These are phyloP conservation scores for Phrynocephalus guinanensis DNA, from an alignment of 2,797 vertebrate genomes.

Conservation along the genomic window DNA sequence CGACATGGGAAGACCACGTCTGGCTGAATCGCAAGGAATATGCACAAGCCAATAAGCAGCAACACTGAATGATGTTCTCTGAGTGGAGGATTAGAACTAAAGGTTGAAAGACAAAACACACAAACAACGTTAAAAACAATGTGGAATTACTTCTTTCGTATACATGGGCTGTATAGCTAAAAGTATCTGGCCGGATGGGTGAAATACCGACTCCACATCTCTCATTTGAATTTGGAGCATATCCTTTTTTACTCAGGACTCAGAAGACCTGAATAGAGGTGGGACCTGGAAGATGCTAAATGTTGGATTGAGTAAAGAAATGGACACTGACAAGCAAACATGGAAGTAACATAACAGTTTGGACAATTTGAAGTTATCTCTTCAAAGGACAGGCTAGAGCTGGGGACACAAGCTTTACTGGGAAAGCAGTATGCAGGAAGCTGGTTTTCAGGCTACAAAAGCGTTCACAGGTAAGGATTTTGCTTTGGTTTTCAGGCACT, in stretches of 20 bases:
- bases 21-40: constrained; percentile 62
- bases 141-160: constrained; percentile 50
- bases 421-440: constrained; percentile 96
- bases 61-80: constrained; percentile 68
- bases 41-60: background rate
- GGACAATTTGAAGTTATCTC: constrained; percentile 73
- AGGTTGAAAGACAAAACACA: constrained; percentile 54
- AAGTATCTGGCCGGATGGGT: constrained; percentile 84
- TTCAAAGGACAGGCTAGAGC: constrained; percentile 85
- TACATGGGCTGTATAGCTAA: constrained; percentile 77
- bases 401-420: constrained; percentile 79
- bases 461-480: constrained; percentile 92
- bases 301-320: constrained; percentile 69
- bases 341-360: constrained; percentile 89
- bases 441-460: constrained; percentile 93
- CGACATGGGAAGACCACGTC: constrained; percentile 55
- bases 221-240: constrained; percentile 38
- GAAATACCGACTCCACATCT: constrained; percentile 64
- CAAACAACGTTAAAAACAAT: background rate
- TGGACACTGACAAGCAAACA: constrained; percentile 85
- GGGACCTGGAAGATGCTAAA: constrained; percentile 59
- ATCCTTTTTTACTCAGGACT: constrained; percentile 44
- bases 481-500: background rate
- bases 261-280: constrained; percentile 62
- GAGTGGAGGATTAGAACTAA: constrained; percentile 67